Evolutionary conservation across 2,113 vertebrate genomes (phyloP), one percentile per base, ranked within the genome.

Genomic region (Gambusia holbrooki): DNA sequence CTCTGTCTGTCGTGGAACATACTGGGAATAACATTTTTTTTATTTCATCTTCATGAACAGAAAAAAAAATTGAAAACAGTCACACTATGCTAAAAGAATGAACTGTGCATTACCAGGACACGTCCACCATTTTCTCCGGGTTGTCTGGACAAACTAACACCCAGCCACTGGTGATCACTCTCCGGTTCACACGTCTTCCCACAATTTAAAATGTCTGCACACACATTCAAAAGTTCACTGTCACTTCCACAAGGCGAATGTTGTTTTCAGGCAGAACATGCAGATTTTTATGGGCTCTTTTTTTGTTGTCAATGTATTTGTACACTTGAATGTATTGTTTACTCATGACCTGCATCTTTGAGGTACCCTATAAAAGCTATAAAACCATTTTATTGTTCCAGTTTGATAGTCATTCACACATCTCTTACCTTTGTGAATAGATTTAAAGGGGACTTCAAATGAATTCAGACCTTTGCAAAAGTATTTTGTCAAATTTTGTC

Each of bases 141-240:
- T 42, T 97, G 96, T 82, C 97, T 95, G 0, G 97, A 96, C 81
- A 99, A 93, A 64, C 97, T 98, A 77, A 99, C 98, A 1, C 98
- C 98, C 76, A 99, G 87, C 98, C 98, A 99, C 78, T 99, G 97
- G 84, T 98, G 94, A 76, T 98, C 96, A 76, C 92, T 95, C 74
- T 98, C 98, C 73, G 94, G 89, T 86, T 90, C 51, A 88, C 98
- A 99, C 0, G 95, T 96, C 90, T 87, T 97, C 77, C 98, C 97
- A 93, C 98, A 99, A 0, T 0, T 8, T 48, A 51, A 85, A 62
- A 94, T 88, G 15, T 95, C 97, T 98, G 82, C 29, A 71, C 22
- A 68, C 62, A 51, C n/a, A 30, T 15, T 74, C 64, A 83, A n/a
- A 58, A 10, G 22, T 19, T 54, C 19, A 19, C 22, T 9, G 8